Base-by-base conservation (phyloP, 2,113 vertebrate genomes). In the Chionomys nivalis region DNA sequence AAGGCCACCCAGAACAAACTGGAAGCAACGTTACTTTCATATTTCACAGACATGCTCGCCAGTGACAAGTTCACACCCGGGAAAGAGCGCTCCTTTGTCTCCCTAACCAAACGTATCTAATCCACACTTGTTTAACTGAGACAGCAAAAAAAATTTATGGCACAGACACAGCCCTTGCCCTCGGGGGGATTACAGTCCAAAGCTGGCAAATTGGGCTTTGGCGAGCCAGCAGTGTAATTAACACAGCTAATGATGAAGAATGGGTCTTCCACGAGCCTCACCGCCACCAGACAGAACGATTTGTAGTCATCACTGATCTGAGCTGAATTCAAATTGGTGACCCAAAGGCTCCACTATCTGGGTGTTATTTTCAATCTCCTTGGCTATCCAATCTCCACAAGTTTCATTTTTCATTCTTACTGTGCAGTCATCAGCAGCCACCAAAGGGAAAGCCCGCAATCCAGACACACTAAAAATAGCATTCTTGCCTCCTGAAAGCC, bases 331-430 rank as follows among this genome's bases (percentile, higher is more conserved):
- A 97, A 96, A 98, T 97, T 95, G 97, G 97, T 93, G 96, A 96
- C 96, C 96, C 86, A 97, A 94, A 96, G 94, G 82, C 95, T 95
- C 77, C 89, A 83, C 94, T 91, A 94, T 79, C 97, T 93, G 95
- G 89, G 87, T 97, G 96, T 97, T 97, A 97, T 96, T 98, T 98
- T 96, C 97, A 98, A 97, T 97, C 95, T 97, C 92, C 78, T 97
- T 93, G 82, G 96, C 97, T 78, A 97, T 98, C 97, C 96, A 96
- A 83, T 97, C 97, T 96, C 95, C 89, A 96, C 58, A 93, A 97
- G 97, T 97, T 97, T 97, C 97, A 98, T 97, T 98, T 97, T 97
- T 98, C 97, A 98, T 97, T 97, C 97, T 97, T 97, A 97, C 96
- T 95, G 96, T 96, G 96, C 95, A 95, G 97, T 95, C 96, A 97